phyloP scores from a whole-genome alignment of 2,113 vertebrate species.

The Podilymbus podiceps region DNA sequence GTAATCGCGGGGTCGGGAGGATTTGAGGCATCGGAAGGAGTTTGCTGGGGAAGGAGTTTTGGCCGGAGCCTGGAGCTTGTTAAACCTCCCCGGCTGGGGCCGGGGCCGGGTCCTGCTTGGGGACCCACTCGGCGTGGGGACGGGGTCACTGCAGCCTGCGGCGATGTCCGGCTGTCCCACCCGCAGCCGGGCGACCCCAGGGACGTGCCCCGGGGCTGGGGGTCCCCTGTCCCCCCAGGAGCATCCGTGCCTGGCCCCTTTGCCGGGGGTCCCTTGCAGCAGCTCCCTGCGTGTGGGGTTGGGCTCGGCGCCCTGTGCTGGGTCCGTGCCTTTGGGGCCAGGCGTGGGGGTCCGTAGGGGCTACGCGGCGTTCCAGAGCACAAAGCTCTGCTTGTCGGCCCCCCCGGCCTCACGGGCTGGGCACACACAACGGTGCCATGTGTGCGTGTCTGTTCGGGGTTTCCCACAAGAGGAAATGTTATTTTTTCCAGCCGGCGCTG shows the following conservation, averaged over 20 bases:
- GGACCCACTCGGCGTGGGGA: not conserved
- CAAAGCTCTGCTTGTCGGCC: slow-evolving; percentile 14
- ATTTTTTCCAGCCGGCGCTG: slow-evolving; percentile 28
- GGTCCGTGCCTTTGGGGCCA: not conserved
- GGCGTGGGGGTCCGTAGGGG: not conserved
- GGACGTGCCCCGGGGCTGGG: accelerated
- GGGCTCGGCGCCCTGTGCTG: not conserved
- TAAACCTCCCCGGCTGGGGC: not conserved
- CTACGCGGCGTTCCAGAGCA: not conserved
- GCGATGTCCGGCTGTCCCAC: not conserved
- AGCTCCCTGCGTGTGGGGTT: accelerated
- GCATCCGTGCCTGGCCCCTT: accelerated
- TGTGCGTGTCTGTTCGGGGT: not conserved
- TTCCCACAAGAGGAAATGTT: slow-evolving; percentile 3
- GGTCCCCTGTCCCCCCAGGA: not conserved
- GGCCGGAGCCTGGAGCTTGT: not conserved
- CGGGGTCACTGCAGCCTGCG: not conserved
- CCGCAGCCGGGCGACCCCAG: not conserved
- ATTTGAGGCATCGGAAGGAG: not conserved
- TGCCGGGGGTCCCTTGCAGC: not conserved
- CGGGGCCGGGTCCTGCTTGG: not conserved
- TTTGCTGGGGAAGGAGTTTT: not conserved
- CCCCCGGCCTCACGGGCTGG: not conserved
- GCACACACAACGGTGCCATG: not conserved
- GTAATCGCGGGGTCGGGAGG: not conserved